Evolutionary conservation across 2,797 vertebrate species (phyloP).

Genomic region (Salmo trutta): DNA sequence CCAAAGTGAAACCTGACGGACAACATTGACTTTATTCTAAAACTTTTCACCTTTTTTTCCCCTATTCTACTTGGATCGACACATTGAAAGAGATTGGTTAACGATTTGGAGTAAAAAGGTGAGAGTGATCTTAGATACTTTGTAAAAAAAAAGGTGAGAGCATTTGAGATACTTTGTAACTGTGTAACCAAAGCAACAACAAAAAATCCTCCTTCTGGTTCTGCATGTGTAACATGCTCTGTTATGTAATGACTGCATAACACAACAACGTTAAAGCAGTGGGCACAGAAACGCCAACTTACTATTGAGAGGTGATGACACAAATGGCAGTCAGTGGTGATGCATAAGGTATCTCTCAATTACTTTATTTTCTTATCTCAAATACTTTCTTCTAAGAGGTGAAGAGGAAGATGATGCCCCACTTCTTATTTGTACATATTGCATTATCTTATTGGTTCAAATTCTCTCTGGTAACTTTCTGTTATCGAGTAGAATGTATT

Average conservation of each 20-base stretch:
- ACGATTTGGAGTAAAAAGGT: neutral
- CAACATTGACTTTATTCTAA: neutral
- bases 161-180: neutral
- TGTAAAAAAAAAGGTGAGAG: neutral
- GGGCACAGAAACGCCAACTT: neutral
- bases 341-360: neutral
- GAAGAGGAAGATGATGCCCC: neutral
- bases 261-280: neutral
- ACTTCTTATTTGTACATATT: neutral
- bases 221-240: neutral
- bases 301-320: neutral
- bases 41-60: neutral
- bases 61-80: neutral
- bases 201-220: neutral
- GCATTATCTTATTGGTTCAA: neutral
- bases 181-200: neutral
- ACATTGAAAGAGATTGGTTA: neutral
- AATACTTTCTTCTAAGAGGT: neutral
- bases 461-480: neutral
- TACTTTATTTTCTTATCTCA: neutral
- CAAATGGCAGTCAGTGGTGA: neutral
- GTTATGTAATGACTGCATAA: constrained; percentile 1
- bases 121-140: neutral
- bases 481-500: neutral
- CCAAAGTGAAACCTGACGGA: neutral